These are phyloP conservation scores for Zaprionus inermis DNA, from an alignment of 1,140 invertebrate genomes.

Conservation along the genomic window DNA sequence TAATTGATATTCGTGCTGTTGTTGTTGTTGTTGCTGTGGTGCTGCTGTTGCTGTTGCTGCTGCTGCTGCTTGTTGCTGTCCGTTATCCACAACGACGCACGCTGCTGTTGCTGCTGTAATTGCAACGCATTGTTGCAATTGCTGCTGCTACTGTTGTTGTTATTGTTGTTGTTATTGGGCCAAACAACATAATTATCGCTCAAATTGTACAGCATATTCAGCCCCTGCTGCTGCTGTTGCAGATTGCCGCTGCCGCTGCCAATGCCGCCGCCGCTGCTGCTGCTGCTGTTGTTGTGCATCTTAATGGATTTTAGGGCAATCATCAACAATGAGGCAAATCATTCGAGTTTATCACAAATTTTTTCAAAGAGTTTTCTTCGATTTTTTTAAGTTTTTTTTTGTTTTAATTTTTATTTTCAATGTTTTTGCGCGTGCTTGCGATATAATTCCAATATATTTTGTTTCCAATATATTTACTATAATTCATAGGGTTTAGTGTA, in stretches of 20 bases:
- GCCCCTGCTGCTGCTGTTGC: constrained; percentile 49
- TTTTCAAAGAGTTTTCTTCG: constrained; percentile 1
- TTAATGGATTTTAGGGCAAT: constrained; percentile 71
- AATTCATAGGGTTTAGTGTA: background rate
- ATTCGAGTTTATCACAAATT: constrained; percentile 72
- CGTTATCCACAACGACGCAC: constrained; percentile 43
- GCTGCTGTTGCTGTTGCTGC: constrained; percentile 49
- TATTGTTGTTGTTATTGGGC: constrained; percentile 40
- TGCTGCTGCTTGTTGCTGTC: constrained; percentile 64
- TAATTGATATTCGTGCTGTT: constrained; percentile 63
- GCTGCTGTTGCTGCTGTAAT: constrained; percentile 53
- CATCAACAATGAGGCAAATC: constrained; percentile 74
- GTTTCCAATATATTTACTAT: too few species aligned
- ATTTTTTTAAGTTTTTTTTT: background rate
- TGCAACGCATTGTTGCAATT: constrained; percentile 39
- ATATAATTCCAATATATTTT: too few species aligned
- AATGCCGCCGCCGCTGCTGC: constrained; percentile 44
- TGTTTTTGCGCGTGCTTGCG: too few species aligned
- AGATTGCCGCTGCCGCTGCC: constrained; percentile 33
- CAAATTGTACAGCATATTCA: constrained; percentile 54
- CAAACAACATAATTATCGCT: constrained; percentile 61
- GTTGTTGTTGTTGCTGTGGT: constrained; percentile 37
- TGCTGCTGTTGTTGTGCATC: constrained; percentile 68
- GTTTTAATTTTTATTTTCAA: constrained; percentile 28
- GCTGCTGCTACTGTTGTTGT: constrained; percentile 30